Evolutionary conservation across 2,797 vertebrate genomes (phyloP), one percentile per base, ranked within the genome.

Genomic region (Okamejei kenojei): DNA sequence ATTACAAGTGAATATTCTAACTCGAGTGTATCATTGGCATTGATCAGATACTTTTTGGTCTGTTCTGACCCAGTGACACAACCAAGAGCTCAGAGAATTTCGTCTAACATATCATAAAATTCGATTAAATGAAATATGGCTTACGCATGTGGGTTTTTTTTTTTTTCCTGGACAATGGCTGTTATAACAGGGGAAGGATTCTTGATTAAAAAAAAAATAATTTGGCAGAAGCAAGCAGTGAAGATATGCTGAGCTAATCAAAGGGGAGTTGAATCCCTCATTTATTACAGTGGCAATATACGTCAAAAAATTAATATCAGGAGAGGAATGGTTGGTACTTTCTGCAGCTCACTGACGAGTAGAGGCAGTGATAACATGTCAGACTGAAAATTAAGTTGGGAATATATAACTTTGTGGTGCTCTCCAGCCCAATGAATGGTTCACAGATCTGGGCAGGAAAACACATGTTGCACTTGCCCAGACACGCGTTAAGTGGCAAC

Each of bases 231-330:
- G 82, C 2, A 63, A 88, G 15, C 61, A 68, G 19, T 65, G 68
- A 88, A 21, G 61, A 19, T 29, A 88, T 7, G 8, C 63, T 88
- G 17, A 88, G 65, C 17, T 68, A 88, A 88, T 88, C 61, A 65
- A 88, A 84, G 1, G 23, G 58, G 8, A 63, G 15, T 65, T 88
- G 61, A n/a, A 88, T 35, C 35, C 35, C 21, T 38, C 35, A 74
- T 29, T 68, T 73, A 38, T 71, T 29, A 74, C 19, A 10, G 68
- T 73, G 35, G 35, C 38, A 91, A 73, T 45, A 26, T 73, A 45
- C 23, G 65, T 19, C 68, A 91, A 91, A 91, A 91, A 71, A 91
- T 91, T 74, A 91, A 91, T 91, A 91, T 38, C 35, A 29, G 32
- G 38, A 91, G 26, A 73, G 19, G 23, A 38, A 38, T 58, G 38